Evolutionary conservation across 2,113 vertebrate species (phyloP), one percentile per base, ranked within the genome.

Genomic region (Paralichthys olivaceus): DNA sequence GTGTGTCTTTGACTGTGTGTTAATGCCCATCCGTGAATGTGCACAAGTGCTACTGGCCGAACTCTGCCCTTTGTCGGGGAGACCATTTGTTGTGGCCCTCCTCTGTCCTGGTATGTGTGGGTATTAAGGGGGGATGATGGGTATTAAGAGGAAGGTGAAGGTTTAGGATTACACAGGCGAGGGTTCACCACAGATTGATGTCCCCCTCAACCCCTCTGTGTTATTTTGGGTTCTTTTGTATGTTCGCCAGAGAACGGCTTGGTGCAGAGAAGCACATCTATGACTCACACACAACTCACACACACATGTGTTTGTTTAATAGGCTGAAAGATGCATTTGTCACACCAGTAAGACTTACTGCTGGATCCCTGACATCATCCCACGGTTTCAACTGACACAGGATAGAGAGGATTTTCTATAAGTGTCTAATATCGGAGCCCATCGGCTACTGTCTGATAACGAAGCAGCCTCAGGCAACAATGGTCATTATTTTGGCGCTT

Each of bases 181-280:
- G 86, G 80, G 83, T 86, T 81, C 87, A 65, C 84, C 75, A 75
- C 89, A 94, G 92, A 94, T 94, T 94, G 93, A 94, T 94, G 93
- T 89, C 87, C 91, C 77, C 87, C 83, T 90, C 84, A 87, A 66
- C 85, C 89, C 89, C 83, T 80, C 77, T 9, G 77, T 20, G 88
- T 93, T 95, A 94, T 95, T 95, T 94, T 84, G 85, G 87, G 92
- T 90, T 81, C 92, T 92, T 94, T 94, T 95, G 94, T 95, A 91
- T 81, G 84, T 84, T 84, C 4, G 90, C 91, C 92, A 89, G 84
- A 84, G 89, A 91, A 83, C 90, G 84, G 85, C 90, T 85, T 81
- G 84, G 58, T 68, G 63, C 79, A 83, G 79, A 79, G 84, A 69
- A 71, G 72, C 72, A 45, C 72, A 80, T 72, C 69, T 32, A 66